Evolutionary conservation across 2,113 vertebrate species (phyloP), one percentile per base, ranked within the genome.

Genomic region (Carollia perspicillata): DNA sequence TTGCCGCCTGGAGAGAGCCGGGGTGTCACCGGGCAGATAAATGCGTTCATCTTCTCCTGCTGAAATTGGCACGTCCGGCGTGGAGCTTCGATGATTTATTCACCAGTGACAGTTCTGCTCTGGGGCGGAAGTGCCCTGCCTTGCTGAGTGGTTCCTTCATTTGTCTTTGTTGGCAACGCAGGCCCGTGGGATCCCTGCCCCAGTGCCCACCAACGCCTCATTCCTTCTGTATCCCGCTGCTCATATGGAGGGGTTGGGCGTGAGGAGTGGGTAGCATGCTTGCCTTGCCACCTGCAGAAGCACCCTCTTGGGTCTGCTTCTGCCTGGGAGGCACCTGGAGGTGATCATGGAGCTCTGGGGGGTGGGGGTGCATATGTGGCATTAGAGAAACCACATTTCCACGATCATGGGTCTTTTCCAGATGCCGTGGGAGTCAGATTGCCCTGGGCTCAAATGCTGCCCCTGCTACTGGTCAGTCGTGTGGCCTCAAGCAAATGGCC

Each of bases 41-140:
- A 96, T 84, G 97, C 8, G 0, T 49, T 93, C 96, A 58, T 96
- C 88, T 69, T 47, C 72, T 94, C 77, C 81, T 0, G 6, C 84
- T 78, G 93, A 96, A 97, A 93, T 75, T 58, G 90, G 92, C 96
- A 90, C 4, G 2, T 72, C 80, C 37, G 0, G 40, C 0, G 0
- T n/a, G 78, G 69, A 20, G 47, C 58, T 58, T 1, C 0, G 2
- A 42, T 97, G 95, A 98, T 97, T 97, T 94, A 92, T 97, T 96
- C 93, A 63, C 80, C 96, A 33, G 65, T 37, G 90, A 92, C 96
- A 55, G 90, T 16, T 81, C 94, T 79, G 95, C 96, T 95, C 92
- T 66, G 81, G 92, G 96, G 47, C 69, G 63, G 80, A 90, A 93
- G 94, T 69, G 84, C 77, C 92, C 93, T 95, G 96, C 37, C 92